A percentile compares a stretch with the other conserved stretches of the same genome.
Evolutionary conservation across 2,113 vertebrate genomes (phyloP).

Genomic region (Pelecanus crispus): DNA sequence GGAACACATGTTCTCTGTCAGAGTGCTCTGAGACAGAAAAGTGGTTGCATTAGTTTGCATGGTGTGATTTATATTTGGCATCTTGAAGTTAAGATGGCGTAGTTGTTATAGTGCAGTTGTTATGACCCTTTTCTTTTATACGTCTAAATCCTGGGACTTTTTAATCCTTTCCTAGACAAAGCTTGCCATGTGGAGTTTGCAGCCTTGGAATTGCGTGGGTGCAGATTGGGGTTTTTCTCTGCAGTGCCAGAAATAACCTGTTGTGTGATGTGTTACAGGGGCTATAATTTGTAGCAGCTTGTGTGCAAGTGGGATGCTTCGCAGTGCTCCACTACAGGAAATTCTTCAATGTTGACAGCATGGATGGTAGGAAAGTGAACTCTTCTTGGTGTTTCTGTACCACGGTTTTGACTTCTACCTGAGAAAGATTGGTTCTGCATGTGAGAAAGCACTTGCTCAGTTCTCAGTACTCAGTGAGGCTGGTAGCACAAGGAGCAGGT

Average conservation of each 20-base stretch:
- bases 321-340: neutral
- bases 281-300: conserved; percentile 8
- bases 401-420: neutral
- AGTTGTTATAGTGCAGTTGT: neutral
- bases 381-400: neutral
- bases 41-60: neutral
- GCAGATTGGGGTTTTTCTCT: conserved; percentile 31
- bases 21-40: neutral
- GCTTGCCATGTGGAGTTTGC: neutral
- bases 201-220: neutral
- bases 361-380: neutral
- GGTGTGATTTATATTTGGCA: neutral
- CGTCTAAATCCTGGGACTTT: neutral
- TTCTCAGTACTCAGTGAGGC: neutral
- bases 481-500: neutral
- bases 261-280: neutral
- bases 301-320: neutral
- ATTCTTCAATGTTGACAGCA: neutral
- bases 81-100: neutral
- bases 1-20: neutral
- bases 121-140: neutral
- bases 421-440: accelerated
- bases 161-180: neutral
- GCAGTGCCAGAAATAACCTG: conserved; percentile 24
- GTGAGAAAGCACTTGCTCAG: neutral